phyloP scores from a whole-genome alignment of 2,888 invertebrate genomes.

The Protophormia terraenovae region DNA sequence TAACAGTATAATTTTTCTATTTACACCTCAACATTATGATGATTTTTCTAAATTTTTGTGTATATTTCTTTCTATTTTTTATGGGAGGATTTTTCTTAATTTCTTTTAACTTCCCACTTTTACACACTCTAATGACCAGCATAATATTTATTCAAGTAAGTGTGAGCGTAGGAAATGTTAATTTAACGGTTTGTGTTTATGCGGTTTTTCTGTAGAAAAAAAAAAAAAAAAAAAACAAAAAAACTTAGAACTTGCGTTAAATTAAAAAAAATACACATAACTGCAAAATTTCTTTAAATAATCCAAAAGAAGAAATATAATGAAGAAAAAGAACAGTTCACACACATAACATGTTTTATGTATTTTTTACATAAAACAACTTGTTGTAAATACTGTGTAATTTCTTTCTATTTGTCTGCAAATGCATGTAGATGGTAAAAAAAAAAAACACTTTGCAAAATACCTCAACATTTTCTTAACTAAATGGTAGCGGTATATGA shows the following conservation, averaged over 20 bases:
- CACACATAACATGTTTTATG: slow-evolving; percentile 43
- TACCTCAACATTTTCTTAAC: slow-evolving; percentile 7
- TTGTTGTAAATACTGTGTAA: no score
- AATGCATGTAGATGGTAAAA: no score
- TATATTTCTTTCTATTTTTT: not conserved
- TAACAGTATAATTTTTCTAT: not conserved
- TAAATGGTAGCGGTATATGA: slow-evolving; percentile 28
- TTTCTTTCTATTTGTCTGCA: no score
- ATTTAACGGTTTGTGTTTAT: slow-evolving; percentile 52
- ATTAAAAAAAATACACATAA: slow-evolving; percentile 8
- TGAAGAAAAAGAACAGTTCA: slow-evolving; percentile 21
- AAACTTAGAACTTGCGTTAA: not conserved
- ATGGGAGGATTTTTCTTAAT: slow-evolving; percentile 20
- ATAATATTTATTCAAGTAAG: not conserved
- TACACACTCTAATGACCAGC: slow-evolving; percentile 22
- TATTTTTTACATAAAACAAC: no score
- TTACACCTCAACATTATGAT: slow-evolving; percentile 18
- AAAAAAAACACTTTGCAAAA: slow-evolving; percentile 39
- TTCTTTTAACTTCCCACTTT: slow-evolving; percentile 47
- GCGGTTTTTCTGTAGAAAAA: slow-evolving; percentile 20
- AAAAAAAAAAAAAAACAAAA: no score
- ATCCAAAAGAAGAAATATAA: not conserved
- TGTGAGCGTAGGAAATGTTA: slow-evolving; percentile 29
- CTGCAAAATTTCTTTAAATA: slow-evolving; percentile 10
- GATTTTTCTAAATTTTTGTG: not conserved